These are phyloP conservation scores for Lepidurus apus DNA, from an alignment of 1,140 invertebrate genomes.

Conservation along the genomic window DNA sequence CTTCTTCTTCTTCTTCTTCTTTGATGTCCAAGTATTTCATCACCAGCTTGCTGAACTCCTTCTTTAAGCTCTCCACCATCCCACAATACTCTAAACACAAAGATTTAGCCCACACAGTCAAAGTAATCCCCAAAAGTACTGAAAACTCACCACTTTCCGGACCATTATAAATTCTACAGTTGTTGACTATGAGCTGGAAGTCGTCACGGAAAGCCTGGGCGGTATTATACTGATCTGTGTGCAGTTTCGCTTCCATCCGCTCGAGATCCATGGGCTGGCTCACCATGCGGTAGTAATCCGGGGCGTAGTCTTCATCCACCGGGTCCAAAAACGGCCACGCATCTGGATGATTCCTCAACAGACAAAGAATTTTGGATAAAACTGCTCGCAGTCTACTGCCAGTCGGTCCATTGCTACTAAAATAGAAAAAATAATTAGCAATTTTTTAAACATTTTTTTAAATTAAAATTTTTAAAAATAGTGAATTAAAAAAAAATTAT, in stretches of 20 bases:
- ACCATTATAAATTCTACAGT: slow-evolving; percentile 85
- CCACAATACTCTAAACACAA: slow-evolving; percentile 63
- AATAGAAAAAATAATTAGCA: not conserved
- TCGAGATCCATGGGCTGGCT: slow-evolving; percentile 75
- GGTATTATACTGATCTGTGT: slow-evolving; percentile 69
- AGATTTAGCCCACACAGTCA: too few species aligned
- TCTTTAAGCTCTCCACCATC: slow-evolving; percentile 75
- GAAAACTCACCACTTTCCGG: slow-evolving; percentile 71
- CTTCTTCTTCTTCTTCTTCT: slow-evolving; percentile 44
- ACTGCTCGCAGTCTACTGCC: slow-evolving; percentile 56
- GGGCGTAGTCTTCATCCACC: slow-evolving; percentile 84
- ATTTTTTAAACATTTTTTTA: too few species aligned
- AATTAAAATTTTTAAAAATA: too few species aligned
- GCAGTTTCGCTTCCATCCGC: slow-evolving; percentile 80
- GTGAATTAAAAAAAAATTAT: too few species aligned
- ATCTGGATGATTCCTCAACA: slow-evolving; percentile 75
- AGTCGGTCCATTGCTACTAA: slow-evolving; percentile 38
- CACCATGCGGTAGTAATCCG: slow-evolving; percentile 65
- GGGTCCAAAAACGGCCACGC: slow-evolving; percentile 88
- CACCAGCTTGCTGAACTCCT: slow-evolving; percentile 69
- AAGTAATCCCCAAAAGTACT: slow-evolving; percentile 26
- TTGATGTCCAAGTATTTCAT: slow-evolving; percentile 73
- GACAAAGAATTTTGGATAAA: slow-evolving; percentile 81
- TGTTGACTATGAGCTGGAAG: slow-evolving; percentile 84
- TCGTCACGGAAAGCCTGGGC: slow-evolving; percentile 76